Evolutionary conservation across 2,888 invertebrate genomes (phyloP).

Genomic region (Caenorhabditis sp.): DNA sequence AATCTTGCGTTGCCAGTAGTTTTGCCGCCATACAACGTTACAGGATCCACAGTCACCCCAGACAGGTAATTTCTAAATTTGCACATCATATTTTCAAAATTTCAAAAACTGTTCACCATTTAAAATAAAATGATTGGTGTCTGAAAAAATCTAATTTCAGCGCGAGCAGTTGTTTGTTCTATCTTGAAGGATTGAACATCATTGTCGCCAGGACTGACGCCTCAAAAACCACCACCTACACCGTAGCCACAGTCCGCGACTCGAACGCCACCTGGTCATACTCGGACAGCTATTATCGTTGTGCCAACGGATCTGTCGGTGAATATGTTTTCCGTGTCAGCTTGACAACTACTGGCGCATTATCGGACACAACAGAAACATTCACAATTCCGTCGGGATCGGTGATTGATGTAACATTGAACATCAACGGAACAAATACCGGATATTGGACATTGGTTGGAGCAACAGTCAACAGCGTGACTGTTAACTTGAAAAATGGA

Average conservation of each 20-base stretch:
- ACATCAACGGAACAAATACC: slow-evolving; percentile 35
- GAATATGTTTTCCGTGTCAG: slow-evolving; percentile 34
- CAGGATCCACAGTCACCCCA: neutral
- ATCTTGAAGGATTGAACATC: slow-evolving; percentile 53
- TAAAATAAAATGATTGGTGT: neutral
- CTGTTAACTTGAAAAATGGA: slow-evolving; percentile 7
- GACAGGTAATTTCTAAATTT: no score
- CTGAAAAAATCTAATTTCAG: no score
- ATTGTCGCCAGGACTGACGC: slow-evolving; percentile 14
- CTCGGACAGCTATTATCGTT: slow-evolving; percentile 14
- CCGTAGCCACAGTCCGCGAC: slow-evolving; percentile 15
- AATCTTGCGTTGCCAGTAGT: slow-evolving; percentile 26
- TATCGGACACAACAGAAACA: slow-evolving; percentile 9
- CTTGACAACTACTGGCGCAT: slow-evolving; percentile 3
- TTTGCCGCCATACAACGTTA: slow-evolving; percentile 43
- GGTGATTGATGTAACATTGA: slow-evolving; percentile 32
- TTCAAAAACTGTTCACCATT: neutral
- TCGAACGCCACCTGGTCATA: slow-evolving; percentile 26
- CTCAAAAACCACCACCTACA: slow-evolving; percentile 15
- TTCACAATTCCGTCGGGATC: slow-evolving; percentile 23
- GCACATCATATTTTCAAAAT: no score
- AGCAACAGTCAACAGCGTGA: slow-evolving; percentile 18
- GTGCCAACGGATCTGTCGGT: slow-evolving; percentile 36
- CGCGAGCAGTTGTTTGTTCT: slow-evolving; percentile 45
- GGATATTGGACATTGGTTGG: slow-evolving; percentile 46